Evolutionary conservation across 2,113 vertebrate species (phyloP).

Genomic region (Paratilapia polleni): DNA sequence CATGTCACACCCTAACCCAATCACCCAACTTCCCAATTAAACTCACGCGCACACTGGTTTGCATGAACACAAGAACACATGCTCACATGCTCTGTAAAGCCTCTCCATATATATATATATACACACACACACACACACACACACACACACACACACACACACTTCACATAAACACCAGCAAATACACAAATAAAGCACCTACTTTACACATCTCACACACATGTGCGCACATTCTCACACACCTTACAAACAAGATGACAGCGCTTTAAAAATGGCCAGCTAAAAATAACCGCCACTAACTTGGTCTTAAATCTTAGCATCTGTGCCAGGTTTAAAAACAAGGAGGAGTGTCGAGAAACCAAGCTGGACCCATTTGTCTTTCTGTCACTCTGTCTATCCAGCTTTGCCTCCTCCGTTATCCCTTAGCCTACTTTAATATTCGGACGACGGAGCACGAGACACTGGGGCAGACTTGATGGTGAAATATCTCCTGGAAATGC

Average conservation of each 20-base stretch:
- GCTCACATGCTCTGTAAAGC: slow-evolving; percentile 26
- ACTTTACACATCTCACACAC: slow-evolving; percentile 29
- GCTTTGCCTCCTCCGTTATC: slow-evolving; percentile 49
- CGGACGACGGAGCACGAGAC: slow-evolving; percentile 45
- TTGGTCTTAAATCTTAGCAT: slow-evolving; percentile 86
- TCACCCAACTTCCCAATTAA: slow-evolving; percentile 64
- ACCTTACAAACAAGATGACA: slow-evolving; percentile 73
- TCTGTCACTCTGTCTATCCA: slow-evolving; percentile 74
- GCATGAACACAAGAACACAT: slow-evolving; percentile 26
- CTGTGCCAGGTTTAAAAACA: slow-evolving; percentile 87
- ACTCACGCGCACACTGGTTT: slow-evolving; percentile 17
- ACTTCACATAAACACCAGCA: slow-evolving; percentile 25
- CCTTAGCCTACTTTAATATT: slow-evolving; percentile 73
- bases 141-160: slow-evolving; percentile 22
- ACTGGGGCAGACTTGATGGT: slow-evolving; percentile 10
- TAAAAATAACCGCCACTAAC: slow-evolving; percentile 89
- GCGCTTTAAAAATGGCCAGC: slow-evolving; percentile 78
- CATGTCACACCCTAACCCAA: slow-evolving; percentile 64
- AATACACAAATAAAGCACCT: slow-evolving; percentile 34
- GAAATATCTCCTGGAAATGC: slow-evolving; percentile 39
- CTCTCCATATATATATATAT: slow-evolving; percentile 4
- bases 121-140: slow-evolving; percentile 21
- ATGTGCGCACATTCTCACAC: slow-evolving; percentile 3
- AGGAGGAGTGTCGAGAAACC: slow-evolving; percentile 80
- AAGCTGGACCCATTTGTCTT: slow-evolving; percentile 80